phyloP scores from a whole-genome alignment of 2,113 vertebrate genomes.

The Nothocercus julius region DNA sequence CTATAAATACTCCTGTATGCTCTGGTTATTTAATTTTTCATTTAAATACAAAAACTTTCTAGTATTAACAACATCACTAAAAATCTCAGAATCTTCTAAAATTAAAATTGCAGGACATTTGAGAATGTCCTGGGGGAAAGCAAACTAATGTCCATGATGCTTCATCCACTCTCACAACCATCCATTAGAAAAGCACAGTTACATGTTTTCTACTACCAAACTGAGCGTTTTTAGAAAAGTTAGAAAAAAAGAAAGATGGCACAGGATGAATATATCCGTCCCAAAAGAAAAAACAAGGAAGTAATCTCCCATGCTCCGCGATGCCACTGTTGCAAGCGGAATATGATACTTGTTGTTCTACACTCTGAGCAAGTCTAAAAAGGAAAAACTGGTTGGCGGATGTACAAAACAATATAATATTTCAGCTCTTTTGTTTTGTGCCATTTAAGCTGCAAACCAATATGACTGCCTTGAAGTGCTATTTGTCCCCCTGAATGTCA shows the following conservation, averaged over 20 bases:
- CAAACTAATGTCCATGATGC: neutral
- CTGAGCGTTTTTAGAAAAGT: neutral
- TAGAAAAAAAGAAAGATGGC: neutral
- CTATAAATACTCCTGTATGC: neutral
- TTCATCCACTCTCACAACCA: neutral
- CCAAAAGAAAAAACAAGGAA: neutral
- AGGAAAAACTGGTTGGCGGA: neutral
- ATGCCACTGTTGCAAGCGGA: neutral
- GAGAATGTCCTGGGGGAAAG: neutral
- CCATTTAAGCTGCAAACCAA: neutral
- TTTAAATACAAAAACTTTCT: neutral
- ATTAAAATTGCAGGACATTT: neutral
- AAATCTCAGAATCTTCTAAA: neutral
- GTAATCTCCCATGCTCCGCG: neutral
- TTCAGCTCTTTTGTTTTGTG: neutral
- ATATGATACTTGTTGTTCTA: neutral
- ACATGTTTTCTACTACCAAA: neutral
- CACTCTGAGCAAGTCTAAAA: neutral
- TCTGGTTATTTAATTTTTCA: neutral
- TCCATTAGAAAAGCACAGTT: neutral
- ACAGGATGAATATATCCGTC: rapidly evolving
- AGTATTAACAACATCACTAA: neutral
- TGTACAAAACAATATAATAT: neutral
- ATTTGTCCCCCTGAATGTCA: neutral
- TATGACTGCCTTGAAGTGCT: neutral